phyloP scores from a whole-genome alignment of 2,797 vertebrate genomes.

The Hydrocynus forskahlii region DNA sequence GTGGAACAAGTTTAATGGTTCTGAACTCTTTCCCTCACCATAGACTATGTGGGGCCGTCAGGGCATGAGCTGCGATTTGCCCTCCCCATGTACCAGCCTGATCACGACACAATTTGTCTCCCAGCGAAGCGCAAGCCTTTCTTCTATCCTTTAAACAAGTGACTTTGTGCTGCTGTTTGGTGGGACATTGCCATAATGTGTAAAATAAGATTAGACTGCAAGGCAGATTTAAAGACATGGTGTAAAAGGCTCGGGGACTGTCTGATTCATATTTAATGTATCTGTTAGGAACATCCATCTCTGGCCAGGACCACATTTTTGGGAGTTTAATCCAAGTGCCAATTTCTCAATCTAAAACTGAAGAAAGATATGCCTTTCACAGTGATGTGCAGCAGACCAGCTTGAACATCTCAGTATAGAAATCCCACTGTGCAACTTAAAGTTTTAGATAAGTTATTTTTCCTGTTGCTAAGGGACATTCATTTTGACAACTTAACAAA shows the following conservation, averaged over 20 bases:
- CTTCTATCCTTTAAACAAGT: conserved; percentile 2
- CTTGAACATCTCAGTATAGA: neutral
- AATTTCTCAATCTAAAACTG: conserved; percentile 1
- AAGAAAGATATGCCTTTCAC: neutral
- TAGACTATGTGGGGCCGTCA: conserved; percentile 7
- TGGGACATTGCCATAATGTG: neutral
- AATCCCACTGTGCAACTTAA: neutral
- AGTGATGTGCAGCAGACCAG: neutral
- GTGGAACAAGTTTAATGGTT: conserved; percentile 52
- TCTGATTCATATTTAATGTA: conserved; percentile 11
- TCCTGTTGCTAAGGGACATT: neutral
- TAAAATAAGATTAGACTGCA: neutral
- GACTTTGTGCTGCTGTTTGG: conserved; percentile 6
- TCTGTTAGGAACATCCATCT: conserved; percentile 10
- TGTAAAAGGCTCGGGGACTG: neutral
- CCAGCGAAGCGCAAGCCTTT: conserved; percentile 1
- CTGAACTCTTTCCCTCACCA: conserved; percentile 43
- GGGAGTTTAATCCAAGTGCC: neutral
- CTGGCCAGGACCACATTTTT: neutral
- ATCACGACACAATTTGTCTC: conserved; percentile 1
- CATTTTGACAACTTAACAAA: neutral
- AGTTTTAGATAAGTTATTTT: neutral
- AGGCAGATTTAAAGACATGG: neutral
- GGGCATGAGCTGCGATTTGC: neutral
- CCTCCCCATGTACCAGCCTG: neutral